These are phyloP conservation scores for Parazoanthus swiftii DNA, from an alignment of 92 coral and sea anemone species.

Conservation along the genomic window DNA sequence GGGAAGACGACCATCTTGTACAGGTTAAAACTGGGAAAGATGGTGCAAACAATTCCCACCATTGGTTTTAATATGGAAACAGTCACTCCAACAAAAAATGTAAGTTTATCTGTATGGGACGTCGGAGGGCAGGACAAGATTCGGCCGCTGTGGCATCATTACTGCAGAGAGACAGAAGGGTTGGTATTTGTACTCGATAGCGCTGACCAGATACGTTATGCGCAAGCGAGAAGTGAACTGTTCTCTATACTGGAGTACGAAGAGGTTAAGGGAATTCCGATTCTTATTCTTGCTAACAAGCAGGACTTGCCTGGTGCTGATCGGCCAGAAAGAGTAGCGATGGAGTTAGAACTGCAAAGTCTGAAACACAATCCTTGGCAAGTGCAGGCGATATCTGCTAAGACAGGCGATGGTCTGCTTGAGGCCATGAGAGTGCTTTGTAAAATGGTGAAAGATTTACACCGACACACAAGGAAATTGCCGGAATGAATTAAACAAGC, in stretches of 20 bases:
- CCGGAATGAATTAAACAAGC: slow-evolving; percentile 3
- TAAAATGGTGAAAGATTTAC: slow-evolving; percentile 40
- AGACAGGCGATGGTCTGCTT: slow-evolving; percentile 36
- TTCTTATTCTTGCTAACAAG: slow-evolving; percentile 43
- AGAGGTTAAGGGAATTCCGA: slow-evolving; percentile 32
- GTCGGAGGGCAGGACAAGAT: slow-evolving; percentile 44
- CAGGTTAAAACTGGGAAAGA: slow-evolving; percentile 36
- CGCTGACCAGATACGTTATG: slow-evolving; percentile 40
- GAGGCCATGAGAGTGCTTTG: slow-evolving; percentile 46
- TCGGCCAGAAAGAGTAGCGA: slow-evolving; percentile 40
- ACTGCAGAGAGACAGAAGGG: slow-evolving; percentile 38
- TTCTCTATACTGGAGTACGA: slow-evolving; percentile 37
- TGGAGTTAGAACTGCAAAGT: slow-evolving; percentile 33
- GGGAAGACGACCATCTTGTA: slow-evolving; percentile 41
- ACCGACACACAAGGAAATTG: slow-evolving; percentile 13
- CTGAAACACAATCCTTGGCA: slow-evolving; percentile 44
- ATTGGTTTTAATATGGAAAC: slow-evolving; percentile 46
- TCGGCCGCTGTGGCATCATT: slow-evolving; percentile 39
- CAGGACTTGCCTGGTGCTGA: slow-evolving; percentile 41
- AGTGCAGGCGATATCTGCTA: slow-evolving; percentile 39
- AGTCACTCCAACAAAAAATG: slow-evolving; percentile 44
- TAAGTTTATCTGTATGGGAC: slow-evolving; percentile 37
- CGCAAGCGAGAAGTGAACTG: slow-evolving; percentile 40
- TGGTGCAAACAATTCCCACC: slow-evolving; percentile 42
- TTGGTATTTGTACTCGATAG: slow-evolving; percentile 37